phyloP scores from a whole-genome alignment of 2,888 invertebrate genomes.

The Pristionchus exspectatus region DNA sequence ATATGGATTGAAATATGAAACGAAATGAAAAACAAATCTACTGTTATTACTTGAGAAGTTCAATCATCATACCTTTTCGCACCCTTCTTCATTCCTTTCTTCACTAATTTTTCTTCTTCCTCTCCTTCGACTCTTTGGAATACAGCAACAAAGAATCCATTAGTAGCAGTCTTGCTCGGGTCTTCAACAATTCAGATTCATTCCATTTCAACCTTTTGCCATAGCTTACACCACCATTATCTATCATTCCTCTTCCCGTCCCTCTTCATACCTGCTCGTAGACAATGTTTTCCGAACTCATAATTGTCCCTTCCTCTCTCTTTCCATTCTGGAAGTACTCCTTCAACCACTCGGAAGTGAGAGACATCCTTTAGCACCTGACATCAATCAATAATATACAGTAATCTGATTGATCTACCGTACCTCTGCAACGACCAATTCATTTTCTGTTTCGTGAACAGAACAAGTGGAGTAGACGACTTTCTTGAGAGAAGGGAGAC shows the following conservation, averaged over 20 bases:
- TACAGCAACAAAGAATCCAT: conserved; percentile 95
- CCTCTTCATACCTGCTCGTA: conserved; percentile 87
- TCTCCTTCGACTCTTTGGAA: conserved; percentile 82
- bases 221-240: too few species aligned
- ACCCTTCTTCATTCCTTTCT: conserved; percentile 31
- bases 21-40: background rate
- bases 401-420: conserved; percentile 77
- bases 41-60: background rate
- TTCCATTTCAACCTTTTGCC: background rate
- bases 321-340: conserved; percentile 82
- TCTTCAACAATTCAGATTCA: background rate
- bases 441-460: conserved; percentile 91
- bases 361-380: conserved; percentile 56
- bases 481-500: conserved; percentile 88
- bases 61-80: background rate
- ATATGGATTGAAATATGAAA: background rate
- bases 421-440: conserved; percentile 89
- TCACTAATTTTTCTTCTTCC: background rate
- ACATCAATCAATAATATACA: conserved; percentile 54
- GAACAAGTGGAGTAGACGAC: conserved; percentile 98
- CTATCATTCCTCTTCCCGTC: background rate
- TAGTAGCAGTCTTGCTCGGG: conserved; percentile 82
- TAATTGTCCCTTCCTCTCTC: conserved; percentile 73
- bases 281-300: conserved; percentile 83
- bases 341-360: conserved; percentile 71